Percentiles rank a stretch among this genome's conserved stretches.
Conservation (phyloP, 2,113 vertebrate species). For the Emydocephalus ijimae region DNA sequence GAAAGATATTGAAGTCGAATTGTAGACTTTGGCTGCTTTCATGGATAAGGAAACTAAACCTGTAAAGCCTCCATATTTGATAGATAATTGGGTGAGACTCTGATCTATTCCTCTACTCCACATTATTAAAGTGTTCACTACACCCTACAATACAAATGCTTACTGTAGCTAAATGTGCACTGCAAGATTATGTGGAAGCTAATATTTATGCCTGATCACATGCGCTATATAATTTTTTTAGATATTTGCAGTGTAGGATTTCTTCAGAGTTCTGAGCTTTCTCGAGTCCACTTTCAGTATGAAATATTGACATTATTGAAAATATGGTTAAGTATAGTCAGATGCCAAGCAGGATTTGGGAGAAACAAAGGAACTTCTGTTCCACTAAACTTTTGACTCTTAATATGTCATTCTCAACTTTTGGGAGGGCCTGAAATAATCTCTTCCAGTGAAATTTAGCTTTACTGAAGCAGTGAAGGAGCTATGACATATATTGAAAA, state of each 20-base stretch:
- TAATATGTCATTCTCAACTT: neutral
- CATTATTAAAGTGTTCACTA: neutral
- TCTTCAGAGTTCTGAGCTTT: neutral
- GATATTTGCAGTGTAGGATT: neutral
- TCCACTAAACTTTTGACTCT: neutral
- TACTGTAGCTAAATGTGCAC: neutral
- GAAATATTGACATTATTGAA: neutral
- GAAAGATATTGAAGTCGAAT: neutral
- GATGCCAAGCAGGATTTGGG: neutral
- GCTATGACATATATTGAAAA: neutral
- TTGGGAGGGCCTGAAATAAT: neutral
- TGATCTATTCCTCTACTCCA: neutral
- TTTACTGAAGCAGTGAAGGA: neutral
- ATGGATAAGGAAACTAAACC: neutral
- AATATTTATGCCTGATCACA: neutral
- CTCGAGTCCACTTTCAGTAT: neutral
- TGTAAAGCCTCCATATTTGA: neutral
- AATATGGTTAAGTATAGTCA: neutral
- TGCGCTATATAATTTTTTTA: neutral
- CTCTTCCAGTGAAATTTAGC: neutral
- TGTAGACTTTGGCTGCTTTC: neutral
- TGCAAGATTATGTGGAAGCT: neutral
- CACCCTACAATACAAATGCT: neutral
- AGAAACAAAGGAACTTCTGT: neutral
- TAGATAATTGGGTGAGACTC: neutral